phyloP scores from a whole-genome alignment of 2,888 invertebrate genomes.

The Lasioglossum zephyrum region DNA sequence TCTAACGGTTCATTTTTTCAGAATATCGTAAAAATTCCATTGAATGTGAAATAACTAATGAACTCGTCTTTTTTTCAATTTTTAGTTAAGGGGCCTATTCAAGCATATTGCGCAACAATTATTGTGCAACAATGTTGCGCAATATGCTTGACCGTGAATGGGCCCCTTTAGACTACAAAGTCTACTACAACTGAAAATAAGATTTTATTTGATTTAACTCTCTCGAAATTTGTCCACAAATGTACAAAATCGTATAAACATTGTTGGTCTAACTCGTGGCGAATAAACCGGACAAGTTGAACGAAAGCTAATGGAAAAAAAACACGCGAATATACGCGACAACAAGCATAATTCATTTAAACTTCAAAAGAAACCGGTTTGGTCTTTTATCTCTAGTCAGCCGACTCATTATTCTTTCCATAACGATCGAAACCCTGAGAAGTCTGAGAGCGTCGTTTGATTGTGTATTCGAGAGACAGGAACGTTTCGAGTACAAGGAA shows the following conservation, averaged over 20 bases:
- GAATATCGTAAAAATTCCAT: too few relatives aligned
- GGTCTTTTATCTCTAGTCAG: not conserved
- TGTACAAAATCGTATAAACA: not conserved
- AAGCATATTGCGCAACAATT: too few relatives aligned
- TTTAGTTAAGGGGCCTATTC: too few relatives aligned
- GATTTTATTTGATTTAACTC: too few relatives aligned
- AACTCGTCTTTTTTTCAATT: too few relatives aligned
- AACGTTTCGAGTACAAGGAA: not conserved
- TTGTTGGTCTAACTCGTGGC: not conserved
- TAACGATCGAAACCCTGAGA: slow-evolving; percentile 5
- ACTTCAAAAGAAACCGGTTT: not conserved
- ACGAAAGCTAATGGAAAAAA: not conserved
- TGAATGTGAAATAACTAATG: too few relatives aligned
- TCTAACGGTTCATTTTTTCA: too few relatives aligned
- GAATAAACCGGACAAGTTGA: not conserved
- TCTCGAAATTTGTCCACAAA: not conserved
- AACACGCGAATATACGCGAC: not conserved
- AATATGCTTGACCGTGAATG: too few relatives aligned
- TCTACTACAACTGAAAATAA: too few relatives aligned
- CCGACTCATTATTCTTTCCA: not conserved
- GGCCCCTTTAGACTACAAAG: too few relatives aligned
- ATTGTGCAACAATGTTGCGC: too few relatives aligned
- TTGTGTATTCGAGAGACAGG: not conserved
- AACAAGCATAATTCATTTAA: slow-evolving; percentile 7
- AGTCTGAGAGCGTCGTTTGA: not conserved